phyloP scores from a whole-genome alignment of 2,113 vertebrate genomes.

The Ascaphus truei region DNA sequence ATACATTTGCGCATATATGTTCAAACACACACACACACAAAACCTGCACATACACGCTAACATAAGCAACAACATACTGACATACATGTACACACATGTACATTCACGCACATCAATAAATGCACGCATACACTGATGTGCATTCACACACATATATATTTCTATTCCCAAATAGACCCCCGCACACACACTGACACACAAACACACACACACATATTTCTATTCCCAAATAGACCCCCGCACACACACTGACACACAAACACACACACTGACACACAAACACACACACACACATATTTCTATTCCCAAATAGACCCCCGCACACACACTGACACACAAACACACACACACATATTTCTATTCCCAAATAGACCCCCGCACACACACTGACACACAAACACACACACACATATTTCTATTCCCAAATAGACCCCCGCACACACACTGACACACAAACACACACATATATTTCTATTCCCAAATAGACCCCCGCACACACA shows the following conservation, averaged over 20 bases:
- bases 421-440: not conserved
- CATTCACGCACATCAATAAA: not conserved
- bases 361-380: not conserved
- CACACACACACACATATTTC: not conserved
- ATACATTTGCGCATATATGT: not conserved
- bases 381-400: not conserved
- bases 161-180: not conserved
- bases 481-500: not conserved
- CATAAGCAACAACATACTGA: not conserved
- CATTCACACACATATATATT: not conserved
- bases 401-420: not conserved
- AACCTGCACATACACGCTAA: not conserved
- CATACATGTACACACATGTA: not conserved
- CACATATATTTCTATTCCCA: not conserved
- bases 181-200: not conserved
- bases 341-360: not conserved
- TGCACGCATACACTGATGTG: not conserved
- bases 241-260: not conserved
- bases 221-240: not conserved
- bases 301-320: not conserved
- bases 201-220: not conserved
- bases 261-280: not conserved
- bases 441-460: not conserved
- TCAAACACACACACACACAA: not conserved
- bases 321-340: too few species aligned